Conservation (phyloP, 1,140 invertebrate genomes). For the Zaprionus vittiger region DNA sequence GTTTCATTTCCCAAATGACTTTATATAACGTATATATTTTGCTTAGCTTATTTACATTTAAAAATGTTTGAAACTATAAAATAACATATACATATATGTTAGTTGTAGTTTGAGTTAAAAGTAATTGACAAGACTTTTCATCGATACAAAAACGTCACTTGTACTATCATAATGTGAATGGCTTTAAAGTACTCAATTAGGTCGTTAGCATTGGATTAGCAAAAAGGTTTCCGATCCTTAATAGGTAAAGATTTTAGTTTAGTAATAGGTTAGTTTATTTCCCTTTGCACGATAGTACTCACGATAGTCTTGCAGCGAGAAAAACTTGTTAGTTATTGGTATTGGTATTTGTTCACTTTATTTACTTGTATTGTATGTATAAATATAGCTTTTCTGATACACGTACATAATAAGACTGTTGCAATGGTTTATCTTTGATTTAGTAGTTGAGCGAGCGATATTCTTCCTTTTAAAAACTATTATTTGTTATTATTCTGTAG, state of each 20-base stretch:
- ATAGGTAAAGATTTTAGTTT: neutral
- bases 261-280: neutral
- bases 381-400: constrained; percentile 28
- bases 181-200: neutral
- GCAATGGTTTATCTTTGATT: constrained; percentile 35
- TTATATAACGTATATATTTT: constrained; percentile 28
- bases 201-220: neutral
- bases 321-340: constrained; percentile 27
- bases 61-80: constrained; percentile 22
- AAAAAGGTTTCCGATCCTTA: neutral
- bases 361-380: constrained; percentile 16
- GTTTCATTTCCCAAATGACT: constrained; percentile 29
- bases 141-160: constrained; percentile 3
- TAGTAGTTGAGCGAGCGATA: constrained; percentile 27
- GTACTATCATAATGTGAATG: neutral
- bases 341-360: constrained; percentile 32
- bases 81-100: constrained; percentile 14
- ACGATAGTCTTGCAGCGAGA: constrained; percentile 7
- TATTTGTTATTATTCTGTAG: neutral
- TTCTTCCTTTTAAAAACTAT: neutral
- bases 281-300: neutral
- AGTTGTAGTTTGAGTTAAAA: constrained; percentile 31
- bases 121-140: constrained; percentile 19
- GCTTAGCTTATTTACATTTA: constrained; percentile 42
- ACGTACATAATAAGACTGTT: constrained; percentile 28